A percentile compares a stretch with the other conserved stretches of the same genome.
Conservation (phyloP, 2,888 invertebrate genomes). For the Aphrophora alni region DNA sequence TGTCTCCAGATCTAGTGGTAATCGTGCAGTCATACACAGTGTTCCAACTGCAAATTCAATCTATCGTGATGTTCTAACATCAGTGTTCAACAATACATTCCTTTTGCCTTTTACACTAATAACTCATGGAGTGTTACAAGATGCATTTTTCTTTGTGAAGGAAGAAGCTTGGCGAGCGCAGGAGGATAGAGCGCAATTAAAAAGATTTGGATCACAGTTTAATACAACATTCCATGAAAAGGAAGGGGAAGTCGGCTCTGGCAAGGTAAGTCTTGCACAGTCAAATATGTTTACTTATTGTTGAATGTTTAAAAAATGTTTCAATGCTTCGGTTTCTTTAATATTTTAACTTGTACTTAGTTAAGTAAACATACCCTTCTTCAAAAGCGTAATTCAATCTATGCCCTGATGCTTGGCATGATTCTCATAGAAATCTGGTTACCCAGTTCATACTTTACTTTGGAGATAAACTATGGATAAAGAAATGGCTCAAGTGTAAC, state of each 20-base stretch:
- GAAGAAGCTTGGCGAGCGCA: conserved; percentile 89
- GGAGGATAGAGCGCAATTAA: conserved; percentile 87
- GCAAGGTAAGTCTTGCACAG: conserved; percentile 51
- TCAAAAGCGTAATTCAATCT: too few relatives aligned
- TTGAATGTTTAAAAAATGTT: too few relatives aligned
- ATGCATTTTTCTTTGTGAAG: conserved; percentile 92
- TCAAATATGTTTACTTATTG: neutral
- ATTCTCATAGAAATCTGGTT: too few relatives aligned
- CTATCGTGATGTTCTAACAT: conserved; percentile 89
- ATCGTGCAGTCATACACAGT: conserved; percentile 78
- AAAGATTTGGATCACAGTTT: conserved; percentile 87
- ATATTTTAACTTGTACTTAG: too few relatives aligned
- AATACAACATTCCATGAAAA: conserved; percentile 91
- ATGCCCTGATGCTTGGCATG: too few relatives aligned
- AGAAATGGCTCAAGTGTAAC: too few relatives aligned
- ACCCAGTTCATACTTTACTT: too few relatives aligned
- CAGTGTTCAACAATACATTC: conserved; percentile 89
- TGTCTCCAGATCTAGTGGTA: conserved; percentile 78
- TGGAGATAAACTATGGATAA: too few relatives aligned
- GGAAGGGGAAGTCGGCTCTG: conserved; percentile 60
- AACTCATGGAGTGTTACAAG: conserved; percentile 82
- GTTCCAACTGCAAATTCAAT: conserved; percentile 91
- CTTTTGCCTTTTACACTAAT: conserved; percentile 87
- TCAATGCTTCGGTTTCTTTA: too few relatives aligned
- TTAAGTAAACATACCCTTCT: too few relatives aligned